These are phyloP conservation scores for Gila robusta DNA, from an alignment of 2,797 vertebrate genomes.

Conservation along the genomic window DNA sequence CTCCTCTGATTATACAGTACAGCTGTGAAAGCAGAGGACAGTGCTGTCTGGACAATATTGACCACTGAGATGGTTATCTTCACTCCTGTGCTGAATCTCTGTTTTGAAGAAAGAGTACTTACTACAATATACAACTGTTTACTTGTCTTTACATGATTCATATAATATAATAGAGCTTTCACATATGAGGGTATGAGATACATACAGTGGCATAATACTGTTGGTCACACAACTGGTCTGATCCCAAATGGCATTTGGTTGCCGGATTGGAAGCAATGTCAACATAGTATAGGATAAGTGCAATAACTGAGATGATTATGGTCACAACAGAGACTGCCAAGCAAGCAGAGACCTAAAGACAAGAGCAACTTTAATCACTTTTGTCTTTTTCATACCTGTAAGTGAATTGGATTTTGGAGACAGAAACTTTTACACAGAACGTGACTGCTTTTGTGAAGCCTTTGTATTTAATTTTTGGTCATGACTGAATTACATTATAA, in stretches of 20 bases:
- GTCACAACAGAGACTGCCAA: conserved; percentile 59
- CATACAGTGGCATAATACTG: conserved; percentile 61
- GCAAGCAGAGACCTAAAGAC: conserved; percentile 68
- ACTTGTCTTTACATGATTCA: not conserved
- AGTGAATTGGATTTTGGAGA: not conserved
- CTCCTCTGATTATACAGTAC: conserved; percentile 45
- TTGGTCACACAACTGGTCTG: fast-evolving
- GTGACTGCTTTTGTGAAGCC: not conserved
- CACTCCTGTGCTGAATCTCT: conserved; percentile 59
- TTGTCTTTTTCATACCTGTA: not conserved
- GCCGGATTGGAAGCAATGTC: conserved; percentile 65
- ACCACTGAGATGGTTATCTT: conserved; percentile 39
- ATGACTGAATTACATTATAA: not conserved
- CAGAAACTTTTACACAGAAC: not conserved
- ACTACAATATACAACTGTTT: not conserved
- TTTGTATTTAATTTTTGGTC: not conserved
- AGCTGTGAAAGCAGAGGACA: conserved; percentile 46
- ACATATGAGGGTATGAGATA: not conserved
- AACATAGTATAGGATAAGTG: conserved; percentile 73
- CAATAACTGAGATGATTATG: conserved; percentile 66
- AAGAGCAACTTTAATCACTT: not conserved
- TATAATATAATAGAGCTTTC: not conserved
- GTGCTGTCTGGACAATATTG: conserved; percentile 30
- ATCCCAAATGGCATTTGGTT: conserved; percentile 27
- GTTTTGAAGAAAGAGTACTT: conserved; percentile 20